These are phyloP conservation scores for Harpalus rubripes DNA, from an alignment of 2,888 invertebrate species.

Conservation along the genomic window DNA sequence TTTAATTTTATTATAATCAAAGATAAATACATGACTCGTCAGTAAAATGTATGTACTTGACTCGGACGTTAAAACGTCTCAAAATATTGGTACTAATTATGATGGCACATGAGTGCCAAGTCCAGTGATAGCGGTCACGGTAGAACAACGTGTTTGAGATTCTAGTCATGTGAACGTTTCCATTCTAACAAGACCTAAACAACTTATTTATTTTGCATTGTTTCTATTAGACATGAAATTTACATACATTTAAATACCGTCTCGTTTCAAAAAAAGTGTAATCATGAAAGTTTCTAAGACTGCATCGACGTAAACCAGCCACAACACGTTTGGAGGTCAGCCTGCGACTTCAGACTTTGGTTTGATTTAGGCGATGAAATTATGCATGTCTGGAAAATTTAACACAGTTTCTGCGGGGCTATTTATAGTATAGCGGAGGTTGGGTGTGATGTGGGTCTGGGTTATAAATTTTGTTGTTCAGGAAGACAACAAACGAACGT, in stretches of 20 bases:
- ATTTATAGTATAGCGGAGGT: conserved; percentile 34
- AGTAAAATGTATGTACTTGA: too few relatives aligned
- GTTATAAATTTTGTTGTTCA: conserved; percentile 48
- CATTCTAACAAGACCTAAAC: conserved; percentile 2
- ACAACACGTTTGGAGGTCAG: not conserved
- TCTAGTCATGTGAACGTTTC: not conserved
- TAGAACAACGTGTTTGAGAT: not conserved
- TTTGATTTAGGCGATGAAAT: not conserved
- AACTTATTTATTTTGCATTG: conserved; percentile 7
- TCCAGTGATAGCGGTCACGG: not conserved
- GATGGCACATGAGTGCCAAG: not conserved
- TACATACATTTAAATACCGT: conserved; percentile 6
- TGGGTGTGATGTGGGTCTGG: conserved; percentile 23
- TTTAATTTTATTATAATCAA: too few relatives aligned
- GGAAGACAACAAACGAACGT: conserved; percentile 47
- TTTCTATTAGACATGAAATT: conserved; percentile 4
- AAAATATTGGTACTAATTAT: not conserved
- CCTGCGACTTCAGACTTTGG: not conserved
- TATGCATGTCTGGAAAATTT: conserved; percentile 50
- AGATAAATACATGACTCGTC: too few relatives aligned
- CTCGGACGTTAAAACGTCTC: not conserved
- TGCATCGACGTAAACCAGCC: not conserved
- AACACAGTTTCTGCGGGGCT: conserved; percentile 41
- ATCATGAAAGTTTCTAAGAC: not conserved
- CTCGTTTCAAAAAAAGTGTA: not conserved